These are phyloP conservation scores for Orbicella faveolata DNA, from an alignment of 64 coral and sea anemone genomes.

Conservation along the genomic window DNA sequence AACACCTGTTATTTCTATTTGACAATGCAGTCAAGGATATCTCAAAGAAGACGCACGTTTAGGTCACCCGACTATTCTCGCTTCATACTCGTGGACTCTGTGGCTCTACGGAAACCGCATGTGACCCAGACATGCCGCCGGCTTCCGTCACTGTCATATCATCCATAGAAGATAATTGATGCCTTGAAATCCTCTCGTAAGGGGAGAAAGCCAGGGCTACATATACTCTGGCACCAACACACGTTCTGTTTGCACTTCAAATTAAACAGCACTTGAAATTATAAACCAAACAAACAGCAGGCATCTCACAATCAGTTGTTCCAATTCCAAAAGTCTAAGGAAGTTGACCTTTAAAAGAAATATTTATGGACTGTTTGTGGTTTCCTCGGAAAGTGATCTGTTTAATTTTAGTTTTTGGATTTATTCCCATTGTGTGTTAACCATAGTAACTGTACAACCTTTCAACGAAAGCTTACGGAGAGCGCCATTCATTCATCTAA, in stretches of 20 bases:
- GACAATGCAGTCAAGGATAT: too few species aligned
- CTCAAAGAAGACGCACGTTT: too few species aligned
- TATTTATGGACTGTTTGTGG: slow-evolving; percentile 2
- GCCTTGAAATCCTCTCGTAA: not conserved
- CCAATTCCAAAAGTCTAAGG: not conserved
- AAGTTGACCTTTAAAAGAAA: slow-evolving; percentile 3
- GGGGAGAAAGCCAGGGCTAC: not conserved
- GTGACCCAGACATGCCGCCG: too few species aligned
- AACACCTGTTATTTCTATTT: too few species aligned
- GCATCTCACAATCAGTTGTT: not conserved
- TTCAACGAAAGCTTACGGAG: slow-evolving; percentile 2
- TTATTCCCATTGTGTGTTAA: not conserved
- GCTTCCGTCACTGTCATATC: not conserved
- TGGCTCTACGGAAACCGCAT: too few species aligned
- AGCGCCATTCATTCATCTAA: not conserved
- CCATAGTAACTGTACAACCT: not conserved
- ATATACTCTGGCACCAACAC: too few species aligned
- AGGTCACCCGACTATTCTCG: too few species aligned
- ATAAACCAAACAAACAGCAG: not conserved
- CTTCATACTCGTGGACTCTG: too few species aligned
- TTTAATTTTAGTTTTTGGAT: not conserved
- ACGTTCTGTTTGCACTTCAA: too few species aligned
- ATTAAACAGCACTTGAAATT: too few species aligned
- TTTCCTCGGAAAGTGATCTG: slow-evolving; percentile 1
- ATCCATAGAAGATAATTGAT: not conserved